Conservation (phyloP, 2,113 vertebrate species). For the Turnix velox region DNA sequence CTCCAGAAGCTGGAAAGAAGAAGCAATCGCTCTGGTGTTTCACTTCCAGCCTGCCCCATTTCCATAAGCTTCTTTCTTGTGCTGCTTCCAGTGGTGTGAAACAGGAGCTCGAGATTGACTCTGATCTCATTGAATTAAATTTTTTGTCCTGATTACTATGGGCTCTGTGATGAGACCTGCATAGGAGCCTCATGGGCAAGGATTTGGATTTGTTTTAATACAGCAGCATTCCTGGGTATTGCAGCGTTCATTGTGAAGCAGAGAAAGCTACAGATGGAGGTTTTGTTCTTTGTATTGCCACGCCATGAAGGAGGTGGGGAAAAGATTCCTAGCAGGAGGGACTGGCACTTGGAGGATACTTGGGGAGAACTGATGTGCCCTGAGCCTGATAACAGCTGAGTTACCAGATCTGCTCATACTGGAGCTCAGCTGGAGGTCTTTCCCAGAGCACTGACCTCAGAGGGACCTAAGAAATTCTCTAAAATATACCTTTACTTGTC, state of each 20-base stretch:
- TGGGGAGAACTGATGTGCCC: not conserved
- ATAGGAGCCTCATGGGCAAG: rapidly evolving
- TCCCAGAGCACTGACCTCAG: not conserved
- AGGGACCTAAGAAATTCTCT: not conserved
- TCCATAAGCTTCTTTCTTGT: not conserved
- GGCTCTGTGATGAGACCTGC: not conserved
- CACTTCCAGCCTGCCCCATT: not conserved
- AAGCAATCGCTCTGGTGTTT: not conserved
- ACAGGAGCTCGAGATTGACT: not conserved
- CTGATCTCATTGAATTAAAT: not conserved
- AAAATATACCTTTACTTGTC: not conserved
- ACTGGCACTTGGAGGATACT: not conserved
- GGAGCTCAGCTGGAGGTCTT: not conserved
- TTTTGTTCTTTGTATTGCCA: not conserved
- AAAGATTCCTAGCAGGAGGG: not conserved
- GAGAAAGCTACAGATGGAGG: not conserved
- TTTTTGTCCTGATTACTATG: not conserved
- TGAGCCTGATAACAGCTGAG: not conserved
- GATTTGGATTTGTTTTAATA: not conserved
- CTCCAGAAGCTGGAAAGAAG: not conserved
- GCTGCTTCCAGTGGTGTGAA: not conserved
- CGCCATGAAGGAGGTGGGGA: not conserved
- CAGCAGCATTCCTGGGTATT: not conserved
- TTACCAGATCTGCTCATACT: not conserved
- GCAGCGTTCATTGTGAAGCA: not conserved